phyloP scores from a whole-genome alignment of 2,797 vertebrate genomes.

The Salmo trutta region DNA sequence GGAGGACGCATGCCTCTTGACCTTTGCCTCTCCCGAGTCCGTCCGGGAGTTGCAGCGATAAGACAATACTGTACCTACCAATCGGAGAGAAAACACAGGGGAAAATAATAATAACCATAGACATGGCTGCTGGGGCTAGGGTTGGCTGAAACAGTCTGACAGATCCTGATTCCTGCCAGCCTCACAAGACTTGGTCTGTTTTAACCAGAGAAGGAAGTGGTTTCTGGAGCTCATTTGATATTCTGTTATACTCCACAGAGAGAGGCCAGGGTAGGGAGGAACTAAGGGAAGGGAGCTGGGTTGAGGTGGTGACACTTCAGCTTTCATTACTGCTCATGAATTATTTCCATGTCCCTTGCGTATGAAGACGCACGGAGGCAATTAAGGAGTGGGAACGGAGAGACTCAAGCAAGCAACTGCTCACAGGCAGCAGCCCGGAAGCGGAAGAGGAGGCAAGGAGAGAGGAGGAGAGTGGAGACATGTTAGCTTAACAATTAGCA shows the following conservation, averaged over 20 bases:
- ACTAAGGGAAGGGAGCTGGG: neutral
- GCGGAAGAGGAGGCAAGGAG: neutral
- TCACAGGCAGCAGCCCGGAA: neutral
- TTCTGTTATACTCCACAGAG: neutral
- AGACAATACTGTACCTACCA: no score
- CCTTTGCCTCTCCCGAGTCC: no score
- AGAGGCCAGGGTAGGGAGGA: neutral
- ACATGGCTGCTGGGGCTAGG: neutral
- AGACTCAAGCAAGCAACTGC: neutral
- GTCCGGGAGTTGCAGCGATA: no score
- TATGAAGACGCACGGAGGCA: neutral
- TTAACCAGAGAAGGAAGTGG: slow-evolving; percentile 2
- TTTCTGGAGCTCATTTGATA: neutral
- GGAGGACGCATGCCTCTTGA: no score
- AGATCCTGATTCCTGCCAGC: neutral
- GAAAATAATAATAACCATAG: neutral
- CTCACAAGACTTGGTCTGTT: neutral
- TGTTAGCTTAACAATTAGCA: neutral
- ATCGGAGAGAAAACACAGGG: no score
- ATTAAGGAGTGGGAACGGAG: neutral
- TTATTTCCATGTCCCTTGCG: neutral
- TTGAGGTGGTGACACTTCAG: neutral
- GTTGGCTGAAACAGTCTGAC: neutral
- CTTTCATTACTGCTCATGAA: slow-evolving; percentile 6
- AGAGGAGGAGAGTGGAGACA: neutral